phyloP scores from a whole-genome alignment of 2,113 vertebrate species.

The Sebastes fasciatus region DNA sequence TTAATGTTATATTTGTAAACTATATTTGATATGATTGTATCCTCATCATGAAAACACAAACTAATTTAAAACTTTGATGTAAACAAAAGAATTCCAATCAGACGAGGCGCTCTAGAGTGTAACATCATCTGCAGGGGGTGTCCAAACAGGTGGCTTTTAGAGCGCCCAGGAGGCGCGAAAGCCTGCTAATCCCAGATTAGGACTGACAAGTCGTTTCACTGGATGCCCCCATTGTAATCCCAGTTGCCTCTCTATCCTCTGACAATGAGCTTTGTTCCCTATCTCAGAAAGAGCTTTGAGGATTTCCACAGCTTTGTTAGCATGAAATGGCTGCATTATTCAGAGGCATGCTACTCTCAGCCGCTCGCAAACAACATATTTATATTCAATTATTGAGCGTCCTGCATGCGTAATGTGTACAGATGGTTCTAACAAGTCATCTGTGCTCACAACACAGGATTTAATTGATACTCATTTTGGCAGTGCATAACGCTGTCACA shows the following conservation, averaged over 20 bases:
- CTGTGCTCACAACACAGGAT: slow-evolving; percentile 13
- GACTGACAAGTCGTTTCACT: slow-evolving; percentile 74
- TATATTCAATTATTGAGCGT: slow-evolving; percentile 75
- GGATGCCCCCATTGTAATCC: slow-evolving; percentile 73
- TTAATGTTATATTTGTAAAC: not conserved
- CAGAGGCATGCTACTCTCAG: slow-evolving; percentile 58
- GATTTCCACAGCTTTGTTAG: slow-evolving; percentile 59
- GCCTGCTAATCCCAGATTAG: slow-evolving; percentile 79
- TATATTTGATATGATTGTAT: not conserved
- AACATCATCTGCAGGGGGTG: slow-evolving; percentile 53
- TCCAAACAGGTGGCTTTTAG: slow-evolving; percentile 81
- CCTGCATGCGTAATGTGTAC: slow-evolving; percentile 70
- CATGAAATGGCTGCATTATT: slow-evolving; percentile 77
- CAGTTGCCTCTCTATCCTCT: slow-evolving; percentile 63
- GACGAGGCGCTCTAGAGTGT: slow-evolving; percentile 42
- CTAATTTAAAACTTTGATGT: slow-evolving; percentile 23
- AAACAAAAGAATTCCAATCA: slow-evolving; percentile 49
- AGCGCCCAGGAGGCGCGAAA: slow-evolving; percentile 66
- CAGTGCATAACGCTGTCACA: not conserved
- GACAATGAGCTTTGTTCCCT: slow-evolving; percentile 77
- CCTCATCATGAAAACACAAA: not conserved
- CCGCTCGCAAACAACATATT: slow-evolving; percentile 61
- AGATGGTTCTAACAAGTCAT: slow-evolving; percentile 60
- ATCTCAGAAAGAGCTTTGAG: slow-evolving; percentile 52
- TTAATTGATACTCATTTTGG: slow-evolving; percentile 21